These are phyloP conservation scores for Agelaius tricolor DNA, from an alignment of 2,113 vertebrate species.

Conservation along the genomic window DNA sequence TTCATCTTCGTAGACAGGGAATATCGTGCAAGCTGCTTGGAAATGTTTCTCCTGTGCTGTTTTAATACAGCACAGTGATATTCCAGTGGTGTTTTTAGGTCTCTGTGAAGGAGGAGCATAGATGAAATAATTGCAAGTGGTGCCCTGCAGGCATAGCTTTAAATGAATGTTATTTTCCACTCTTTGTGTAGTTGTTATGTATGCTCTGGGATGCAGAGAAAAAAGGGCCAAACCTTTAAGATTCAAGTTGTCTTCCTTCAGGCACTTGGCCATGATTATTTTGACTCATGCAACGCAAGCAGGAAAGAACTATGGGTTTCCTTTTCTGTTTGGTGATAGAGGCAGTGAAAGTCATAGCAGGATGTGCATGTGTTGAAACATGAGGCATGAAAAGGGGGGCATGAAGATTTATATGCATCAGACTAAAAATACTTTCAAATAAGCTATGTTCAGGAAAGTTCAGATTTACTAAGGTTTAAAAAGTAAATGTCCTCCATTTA, in stretches of 20 bases:
- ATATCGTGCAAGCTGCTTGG: accelerated
- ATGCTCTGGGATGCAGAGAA: not conserved
- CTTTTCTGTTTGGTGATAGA: not conserved
- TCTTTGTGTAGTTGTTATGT: not conserved
- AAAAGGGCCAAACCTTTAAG: not conserved
- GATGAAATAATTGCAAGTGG: not conserved
- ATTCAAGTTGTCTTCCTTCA: not conserved
- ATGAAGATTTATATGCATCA: not conserved
- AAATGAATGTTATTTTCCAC: not conserved
- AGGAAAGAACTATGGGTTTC: not conserved
- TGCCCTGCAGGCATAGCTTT: not conserved
- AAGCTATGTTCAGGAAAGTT: not conserved
- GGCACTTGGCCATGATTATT: not conserved
- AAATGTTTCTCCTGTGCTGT: not conserved
- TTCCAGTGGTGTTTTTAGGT: not conserved
- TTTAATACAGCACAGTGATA: not conserved
- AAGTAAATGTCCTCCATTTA: not conserved
- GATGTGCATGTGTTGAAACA: not conserved
- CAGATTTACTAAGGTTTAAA: not conserved
- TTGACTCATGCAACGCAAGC: not conserved
- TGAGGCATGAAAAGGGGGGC: not conserved
- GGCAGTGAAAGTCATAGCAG: not conserved
- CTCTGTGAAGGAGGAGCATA: not conserved
- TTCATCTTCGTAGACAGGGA: not conserved
- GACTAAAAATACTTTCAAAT: not conserved